These are phyloP conservation scores for Colletes collaris DNA, from an alignment of 2,888 invertebrate genomes.

Conservation along the genomic window DNA sequence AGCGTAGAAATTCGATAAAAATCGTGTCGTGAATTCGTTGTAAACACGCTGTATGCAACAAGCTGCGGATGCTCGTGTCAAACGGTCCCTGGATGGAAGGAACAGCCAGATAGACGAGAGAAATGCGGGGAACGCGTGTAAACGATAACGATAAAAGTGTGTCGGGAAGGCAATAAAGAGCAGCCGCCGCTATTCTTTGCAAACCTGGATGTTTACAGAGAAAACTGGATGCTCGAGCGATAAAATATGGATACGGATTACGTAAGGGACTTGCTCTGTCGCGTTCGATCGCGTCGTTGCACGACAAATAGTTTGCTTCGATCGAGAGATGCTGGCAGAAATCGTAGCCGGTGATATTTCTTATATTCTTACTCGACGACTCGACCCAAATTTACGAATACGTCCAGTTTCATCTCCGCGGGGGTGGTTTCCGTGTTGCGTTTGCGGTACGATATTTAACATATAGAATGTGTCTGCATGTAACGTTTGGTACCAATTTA, in stretches of 20 bases:
- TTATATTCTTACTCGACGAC: no score
- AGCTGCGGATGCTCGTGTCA: neutral
- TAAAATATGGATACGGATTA: slow-evolving; percentile 47
- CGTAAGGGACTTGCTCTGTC: slow-evolving; percentile 21
- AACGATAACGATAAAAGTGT: slow-evolving; percentile 28
- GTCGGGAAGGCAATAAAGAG: slow-evolving; percentile 22
- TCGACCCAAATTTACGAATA: no score
- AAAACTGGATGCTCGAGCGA: slow-evolving; percentile 20
- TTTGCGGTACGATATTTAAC: no score
- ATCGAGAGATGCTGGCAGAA: no score
- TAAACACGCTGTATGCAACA: no score
- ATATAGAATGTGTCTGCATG: no score
- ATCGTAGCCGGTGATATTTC: no score
- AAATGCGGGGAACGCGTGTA: neutral
- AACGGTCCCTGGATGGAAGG: neutral
- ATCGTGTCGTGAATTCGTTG: no score
- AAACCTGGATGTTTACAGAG: slow-evolving; percentile 29
- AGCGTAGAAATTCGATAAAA: no score
- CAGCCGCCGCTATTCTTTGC: slow-evolving; percentile 13
- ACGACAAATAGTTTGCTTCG: slow-evolving; percentile 12
- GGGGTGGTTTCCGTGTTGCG: no score
- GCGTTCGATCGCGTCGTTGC: slow-evolving; percentile 6
- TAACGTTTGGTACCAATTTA: no score
- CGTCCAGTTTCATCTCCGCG: no score
- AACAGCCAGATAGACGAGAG: neutral